phyloP scores from a whole-genome alignment of 2,888 invertebrate genomes.

The Falcaria lacertinaria region DNA sequence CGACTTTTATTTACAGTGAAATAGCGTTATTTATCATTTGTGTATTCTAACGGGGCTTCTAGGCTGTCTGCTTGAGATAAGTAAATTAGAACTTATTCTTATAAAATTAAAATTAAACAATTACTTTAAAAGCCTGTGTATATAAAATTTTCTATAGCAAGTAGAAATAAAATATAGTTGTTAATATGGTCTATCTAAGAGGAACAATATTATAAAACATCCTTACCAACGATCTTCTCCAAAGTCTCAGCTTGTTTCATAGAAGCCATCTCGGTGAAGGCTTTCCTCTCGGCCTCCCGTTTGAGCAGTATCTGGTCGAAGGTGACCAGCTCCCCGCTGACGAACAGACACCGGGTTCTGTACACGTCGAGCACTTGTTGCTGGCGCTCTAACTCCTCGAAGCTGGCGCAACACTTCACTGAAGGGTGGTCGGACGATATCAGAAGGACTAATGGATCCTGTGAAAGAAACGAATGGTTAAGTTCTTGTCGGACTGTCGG shows the following conservation, averaged over 20 bases:
- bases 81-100: too few relatives aligned
- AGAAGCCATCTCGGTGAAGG: slow-evolving; percentile 74
- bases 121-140: too few relatives aligned
- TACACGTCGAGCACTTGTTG: slow-evolving; percentile 71
- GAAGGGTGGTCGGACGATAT: slow-evolving; percentile 76
- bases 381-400: slow-evolving; percentile 69
- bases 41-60: too few relatives aligned
- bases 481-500: too few relatives aligned
- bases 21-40: too few relatives aligned
- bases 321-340: slow-evolving; percentile 71
- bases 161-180: too few relatives aligned
- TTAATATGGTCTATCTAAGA: too few relatives aligned
- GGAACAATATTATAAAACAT: slow-evolving; percentile 3
- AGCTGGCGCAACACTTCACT: slow-evolving; percentile 75
- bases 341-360: slow-evolving; percentile 69
- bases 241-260: slow-evolving; percentile 72
- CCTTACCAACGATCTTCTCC: slow-evolving; percentile 66
- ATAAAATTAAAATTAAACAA: too few relatives aligned
- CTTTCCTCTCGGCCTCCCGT: slow-evolving; percentile 64
- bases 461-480: too few relatives aligned
- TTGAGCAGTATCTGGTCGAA: slow-evolving; percentile 72
- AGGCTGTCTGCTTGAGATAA: too few relatives aligned
- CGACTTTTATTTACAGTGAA: too few relatives aligned
- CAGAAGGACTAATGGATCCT: slow-evolving; percentile 77
- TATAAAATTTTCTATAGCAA: too few relatives aligned